Conservation (phyloP, 1,140 invertebrate species). For the Drosophila leontia region DNA sequence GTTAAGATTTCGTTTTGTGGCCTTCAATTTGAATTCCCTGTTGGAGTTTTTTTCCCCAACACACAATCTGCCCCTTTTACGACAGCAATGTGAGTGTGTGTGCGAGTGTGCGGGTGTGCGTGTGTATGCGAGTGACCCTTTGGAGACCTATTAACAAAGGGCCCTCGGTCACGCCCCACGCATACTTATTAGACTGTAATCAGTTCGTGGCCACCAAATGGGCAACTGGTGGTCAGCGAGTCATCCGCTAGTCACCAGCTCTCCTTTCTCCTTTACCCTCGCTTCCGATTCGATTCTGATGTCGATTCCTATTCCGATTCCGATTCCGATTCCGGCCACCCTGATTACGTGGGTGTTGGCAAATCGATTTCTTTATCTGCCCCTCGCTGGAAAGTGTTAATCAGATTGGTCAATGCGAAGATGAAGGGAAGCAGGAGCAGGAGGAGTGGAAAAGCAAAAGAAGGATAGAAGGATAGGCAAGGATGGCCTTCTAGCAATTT, state of each 20-base stretch:
- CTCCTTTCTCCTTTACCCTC: not conserved
- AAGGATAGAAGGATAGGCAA: not conserved
- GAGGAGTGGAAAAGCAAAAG: too few species aligned
- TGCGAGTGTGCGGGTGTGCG: conserved; percentile 12
- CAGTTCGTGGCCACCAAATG: conserved; percentile 73
- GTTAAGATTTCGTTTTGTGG: conserved; percentile 70
- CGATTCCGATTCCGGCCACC: conserved; percentile 26
- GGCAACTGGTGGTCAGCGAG: conserved; percentile 66
- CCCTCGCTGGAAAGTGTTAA: conserved; percentile 44
- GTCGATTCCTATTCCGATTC: conserved; percentile 19
- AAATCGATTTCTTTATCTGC: conserved; percentile 49
- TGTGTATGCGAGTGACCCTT: conserved; percentile 51
- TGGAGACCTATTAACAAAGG: conserved; percentile 76
- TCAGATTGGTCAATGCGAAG: conserved; percentile 25
- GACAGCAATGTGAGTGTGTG: conserved; percentile 36
- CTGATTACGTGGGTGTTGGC: conserved; percentile 46
- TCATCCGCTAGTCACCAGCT: conserved; percentile 14
- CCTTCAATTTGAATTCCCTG: conserved; percentile 73
- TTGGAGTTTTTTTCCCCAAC: not conserved
- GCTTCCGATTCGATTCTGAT: conserved; percentile 15
- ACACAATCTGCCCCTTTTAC: conserved; percentile 35
- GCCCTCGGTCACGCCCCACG: conserved; percentile 68
- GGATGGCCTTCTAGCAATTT: conserved; percentile 17
- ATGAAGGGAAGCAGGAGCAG: not conserved
- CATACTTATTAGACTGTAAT: conserved; percentile 82